Evolutionary conservation across 2,888 invertebrate species (phyloP).

Genomic region (Chrysomela aeneicollis): DNA sequence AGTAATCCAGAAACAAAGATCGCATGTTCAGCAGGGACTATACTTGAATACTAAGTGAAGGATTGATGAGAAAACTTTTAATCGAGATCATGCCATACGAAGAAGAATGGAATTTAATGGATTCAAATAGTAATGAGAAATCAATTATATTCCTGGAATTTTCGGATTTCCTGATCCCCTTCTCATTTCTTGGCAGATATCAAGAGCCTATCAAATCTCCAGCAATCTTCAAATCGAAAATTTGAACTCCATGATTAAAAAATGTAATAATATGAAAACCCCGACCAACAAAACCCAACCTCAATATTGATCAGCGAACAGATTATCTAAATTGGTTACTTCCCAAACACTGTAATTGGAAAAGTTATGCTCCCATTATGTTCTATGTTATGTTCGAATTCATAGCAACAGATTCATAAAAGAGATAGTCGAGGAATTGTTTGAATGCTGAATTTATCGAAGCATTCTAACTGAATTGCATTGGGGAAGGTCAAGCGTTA

Average conservation of each 20-base stretch:
- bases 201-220: conserved; percentile 16
- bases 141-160: background rate
- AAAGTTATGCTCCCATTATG: conserved; percentile 50
- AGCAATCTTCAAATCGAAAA: conserved; percentile 8
- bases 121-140: background rate
- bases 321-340: conserved; percentile 60
- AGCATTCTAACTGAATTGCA: conserved; percentile 19
- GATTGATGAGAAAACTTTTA: background rate
- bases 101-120: background rate
- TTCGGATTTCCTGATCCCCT: background rate
- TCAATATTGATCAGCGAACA: conserved; percentile 56
- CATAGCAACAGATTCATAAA: conserved; percentile 31
- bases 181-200: background rate
- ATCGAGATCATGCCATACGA: background rate
- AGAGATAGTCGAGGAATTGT: conserved; percentile 13
- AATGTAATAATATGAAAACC: conserved; percentile 24
- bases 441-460: background rate
- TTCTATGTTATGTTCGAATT: conserved; percentile 26
- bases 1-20: too few species aligned
- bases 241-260: conserved; percentile 12
- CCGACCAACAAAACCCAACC: conserved; percentile 37
- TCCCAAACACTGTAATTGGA: conserved; percentile 59
- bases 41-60: background rate
- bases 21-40: too few species aligned
- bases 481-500: background rate